phyloP scores from a whole-genome alignment of 2,888 invertebrate species.

The Drosophila conformis region DNA sequence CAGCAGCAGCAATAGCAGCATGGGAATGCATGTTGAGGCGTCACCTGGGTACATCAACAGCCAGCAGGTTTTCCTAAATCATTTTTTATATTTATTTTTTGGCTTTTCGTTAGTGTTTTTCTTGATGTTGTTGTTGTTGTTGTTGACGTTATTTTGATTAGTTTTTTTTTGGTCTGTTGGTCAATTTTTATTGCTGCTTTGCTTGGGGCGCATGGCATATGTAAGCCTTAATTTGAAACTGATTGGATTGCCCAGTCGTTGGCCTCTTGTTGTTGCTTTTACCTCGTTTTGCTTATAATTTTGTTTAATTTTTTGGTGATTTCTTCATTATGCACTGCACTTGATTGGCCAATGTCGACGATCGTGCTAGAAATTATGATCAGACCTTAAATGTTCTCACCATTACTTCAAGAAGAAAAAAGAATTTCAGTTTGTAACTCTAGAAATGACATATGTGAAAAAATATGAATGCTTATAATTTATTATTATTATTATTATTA shows the following conservation, averaged over 20 bases:
- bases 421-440: not conserved
- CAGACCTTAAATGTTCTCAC: not conserved
- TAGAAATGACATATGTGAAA: not conserved
- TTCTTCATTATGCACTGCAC: slow-evolving; percentile 49
- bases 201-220: slow-evolving; percentile 71
- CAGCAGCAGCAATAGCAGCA: slow-evolving; percentile 53
- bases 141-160: not conserved
- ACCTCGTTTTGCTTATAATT: slow-evolving; percentile 43
- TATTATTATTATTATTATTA: no score
- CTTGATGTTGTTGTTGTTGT: not conserved
- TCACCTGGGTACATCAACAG: slow-evolving; percentile 52
- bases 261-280: slow-evolving; percentile 44
- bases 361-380: not conserved
- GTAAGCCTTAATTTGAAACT: slow-evolving; percentile 77
- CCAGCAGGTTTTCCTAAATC: slow-evolving; percentile 57
- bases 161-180: slow-evolving; percentile 62
- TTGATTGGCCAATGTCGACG: slow-evolving; percentile 48
- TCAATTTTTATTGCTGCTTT: slow-evolving; percentile 46
- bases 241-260: slow-evolving; percentile 70
- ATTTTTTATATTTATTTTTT: slow-evolving; percentile 19
- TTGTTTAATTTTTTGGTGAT: slow-evolving; percentile 32
- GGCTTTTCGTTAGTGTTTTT: slow-evolving; percentile 40
- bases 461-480: no score
- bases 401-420: not conserved
- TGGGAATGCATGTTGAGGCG: slow-evolving; percentile 70